A percentile compares a stretch with the other conserved stretches of the same genome.
Evolutionary conservation across 1,140 invertebrate species (phyloP).

Genomic region (Pectinophora gossypiella): DNA sequence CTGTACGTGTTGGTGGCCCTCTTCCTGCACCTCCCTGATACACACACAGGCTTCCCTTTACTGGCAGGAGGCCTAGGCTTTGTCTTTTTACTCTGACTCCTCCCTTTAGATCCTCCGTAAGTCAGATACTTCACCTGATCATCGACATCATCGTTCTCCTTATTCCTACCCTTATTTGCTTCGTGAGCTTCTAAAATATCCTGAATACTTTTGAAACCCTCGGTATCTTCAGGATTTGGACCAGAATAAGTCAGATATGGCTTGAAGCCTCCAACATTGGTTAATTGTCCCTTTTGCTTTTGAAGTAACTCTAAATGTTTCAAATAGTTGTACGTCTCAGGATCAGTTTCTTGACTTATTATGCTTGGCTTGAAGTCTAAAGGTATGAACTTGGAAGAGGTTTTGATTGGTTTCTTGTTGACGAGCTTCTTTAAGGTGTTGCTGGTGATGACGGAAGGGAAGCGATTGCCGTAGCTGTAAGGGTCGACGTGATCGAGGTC

Average conservation of each 20-base stretch:
- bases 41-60: constrained; percentile 29
- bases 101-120: constrained; percentile 9
- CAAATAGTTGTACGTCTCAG: constrained; percentile 50
- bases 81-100: constrained; percentile 4
- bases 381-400: constrained; percentile 42
- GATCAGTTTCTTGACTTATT: constrained; percentile 42
- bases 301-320: constrained; percentile 42
- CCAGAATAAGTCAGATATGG: constrained; percentile 18
- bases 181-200: constrained; percentile 59
- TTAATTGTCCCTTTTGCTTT: constrained; percentile 26
- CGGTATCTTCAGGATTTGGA: constrained; percentile 34
- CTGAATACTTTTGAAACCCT: constrained; percentile 54
- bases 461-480: constrained; percentile 27
- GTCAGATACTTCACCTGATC: constrained; percentile 25
- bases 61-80: background rate
- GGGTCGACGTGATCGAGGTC: constrained; percentile 14
- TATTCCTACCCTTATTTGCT: constrained; percentile 31
- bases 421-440: constrained; percentile 13
- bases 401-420: constrained; percentile 30
- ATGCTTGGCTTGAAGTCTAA: constrained; percentile 49
- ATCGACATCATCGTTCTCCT: constrained; percentile 18
- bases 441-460: constrained; percentile 33
- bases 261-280: constrained; percentile 30
- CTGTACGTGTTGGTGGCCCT: constrained; percentile 19
- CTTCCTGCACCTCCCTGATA: constrained; percentile 39